These are phyloP conservation scores for Diadema setosum DNA, from an alignment of 35 echinoderm and acorn worm genomes.

Conservation along the genomic window DNA sequence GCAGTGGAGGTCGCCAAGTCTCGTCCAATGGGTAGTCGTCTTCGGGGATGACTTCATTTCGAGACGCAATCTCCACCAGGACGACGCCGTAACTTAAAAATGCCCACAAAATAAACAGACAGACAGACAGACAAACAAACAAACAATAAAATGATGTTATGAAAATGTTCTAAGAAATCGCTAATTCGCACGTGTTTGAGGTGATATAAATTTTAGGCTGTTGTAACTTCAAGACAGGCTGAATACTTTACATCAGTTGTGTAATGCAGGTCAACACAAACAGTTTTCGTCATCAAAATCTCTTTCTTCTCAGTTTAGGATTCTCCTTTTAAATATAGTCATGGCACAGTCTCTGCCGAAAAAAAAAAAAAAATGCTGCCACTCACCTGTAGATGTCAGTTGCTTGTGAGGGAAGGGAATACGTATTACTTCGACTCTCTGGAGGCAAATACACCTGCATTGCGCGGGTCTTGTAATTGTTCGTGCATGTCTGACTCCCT, in stretches of 20 bases:
- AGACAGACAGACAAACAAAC: neutral
- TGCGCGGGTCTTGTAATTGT: conserved; percentile 40
- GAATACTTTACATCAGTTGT: too few species aligned
- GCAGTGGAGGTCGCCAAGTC: conserved; percentile 80
- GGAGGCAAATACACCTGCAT: conserved; percentile 76
- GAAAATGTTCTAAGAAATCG: too few species aligned
- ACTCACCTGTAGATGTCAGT: conserved; percentile 97
- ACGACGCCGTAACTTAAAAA: conserved; percentile 80
- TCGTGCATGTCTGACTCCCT: conserved; percentile 26
- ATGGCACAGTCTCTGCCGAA: too few species aligned
- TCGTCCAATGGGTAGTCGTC: conserved; percentile 76
- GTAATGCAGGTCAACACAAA: too few species aligned
- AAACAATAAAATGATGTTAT: too few species aligned
- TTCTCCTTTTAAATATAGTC: too few species aligned
- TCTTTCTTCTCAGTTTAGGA: too few species aligned
- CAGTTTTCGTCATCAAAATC: too few species aligned
- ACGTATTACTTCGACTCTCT: conserved; percentile 46
- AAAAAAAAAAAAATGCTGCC: too few species aligned
- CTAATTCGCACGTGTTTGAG: too few species aligned
- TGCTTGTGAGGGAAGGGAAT: neutral
- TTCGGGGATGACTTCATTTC: conserved; percentile 82
- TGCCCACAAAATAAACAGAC: neutral
- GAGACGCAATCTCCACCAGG: conserved; percentile 85
- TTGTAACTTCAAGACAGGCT: too few species aligned
- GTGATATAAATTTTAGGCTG: too few species aligned